These are phyloP conservation scores for Melanostigma gelatinosum DNA, from an alignment of 2,113 vertebrate genomes.

Conservation along the genomic window DNA sequence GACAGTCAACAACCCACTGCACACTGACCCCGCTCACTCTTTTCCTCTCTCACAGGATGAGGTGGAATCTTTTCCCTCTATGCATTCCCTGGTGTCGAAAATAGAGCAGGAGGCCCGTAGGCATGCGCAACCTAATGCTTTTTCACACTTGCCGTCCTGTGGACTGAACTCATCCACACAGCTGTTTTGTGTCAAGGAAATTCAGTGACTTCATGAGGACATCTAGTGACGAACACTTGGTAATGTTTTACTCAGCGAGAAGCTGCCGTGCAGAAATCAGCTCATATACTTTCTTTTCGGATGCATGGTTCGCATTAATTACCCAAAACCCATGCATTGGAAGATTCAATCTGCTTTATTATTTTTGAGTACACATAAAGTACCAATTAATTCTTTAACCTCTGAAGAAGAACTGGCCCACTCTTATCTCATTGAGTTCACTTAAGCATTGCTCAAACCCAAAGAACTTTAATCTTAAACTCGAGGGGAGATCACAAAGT, in stretches of 20 bases:
- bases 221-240: constrained; percentile 64
- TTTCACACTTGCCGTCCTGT: constrained; percentile 44
- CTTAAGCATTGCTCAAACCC: not conserved
- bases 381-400: not conserved
- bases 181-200: constrained; percentile 33
- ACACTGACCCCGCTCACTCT: constrained; percentile 13
- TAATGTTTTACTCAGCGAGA: constrained; percentile 29
- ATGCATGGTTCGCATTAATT: not conserved
- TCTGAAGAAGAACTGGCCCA: not conserved
- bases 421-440: not conserved
- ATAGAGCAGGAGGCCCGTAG: constrained; percentile 11
- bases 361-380: not conserved
- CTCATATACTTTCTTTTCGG: not conserved
- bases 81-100: constrained; percentile 5
- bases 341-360: not conserved
- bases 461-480: not conserved
- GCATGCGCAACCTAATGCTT: constrained; percentile 11
- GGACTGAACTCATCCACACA: constrained; percentile 53
- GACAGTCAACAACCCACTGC: constrained; percentile 17
- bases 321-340: not conserved
- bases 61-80: not conserved
- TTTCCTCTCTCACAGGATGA: not conserved
- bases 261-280: not conserved
- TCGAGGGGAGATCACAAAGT: not conserved
- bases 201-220: constrained; percentile 60